Conservation (phyloP, 2,797 vertebrate genomes). For the Halcyon leucocephala region DNA sequence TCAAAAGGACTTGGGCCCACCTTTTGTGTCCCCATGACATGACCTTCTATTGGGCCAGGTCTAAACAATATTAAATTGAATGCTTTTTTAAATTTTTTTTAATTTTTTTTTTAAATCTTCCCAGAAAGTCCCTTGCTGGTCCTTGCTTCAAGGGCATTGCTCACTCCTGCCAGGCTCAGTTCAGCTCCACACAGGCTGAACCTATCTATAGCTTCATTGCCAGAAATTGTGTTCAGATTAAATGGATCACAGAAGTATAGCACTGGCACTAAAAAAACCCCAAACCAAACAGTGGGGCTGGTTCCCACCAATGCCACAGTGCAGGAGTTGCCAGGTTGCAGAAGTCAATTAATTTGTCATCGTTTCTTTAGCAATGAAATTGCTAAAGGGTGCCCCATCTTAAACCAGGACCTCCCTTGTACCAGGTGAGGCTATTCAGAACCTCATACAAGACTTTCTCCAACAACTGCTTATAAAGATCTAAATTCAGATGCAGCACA, state of each 20-base stretch:
- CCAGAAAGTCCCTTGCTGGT: accelerated
- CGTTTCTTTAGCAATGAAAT: not conserved
- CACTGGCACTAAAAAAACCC: no score
- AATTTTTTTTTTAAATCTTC: not conserved
- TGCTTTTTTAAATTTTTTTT: accelerated
- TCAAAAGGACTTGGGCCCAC: not conserved
- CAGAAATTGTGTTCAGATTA: accelerated
- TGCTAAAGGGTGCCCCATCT: not conserved
- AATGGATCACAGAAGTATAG: accelerated
- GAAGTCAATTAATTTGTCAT: not conserved
- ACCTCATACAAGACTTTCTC: not conserved
- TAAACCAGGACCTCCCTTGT: not conserved
- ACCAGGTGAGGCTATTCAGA: not conserved
- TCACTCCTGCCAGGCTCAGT: not conserved
- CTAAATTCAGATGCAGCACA: not conserved
- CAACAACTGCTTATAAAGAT: not conserved
- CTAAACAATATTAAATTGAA: not conserved
- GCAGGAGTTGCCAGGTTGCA: not conserved
- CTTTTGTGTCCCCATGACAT: not conserved
- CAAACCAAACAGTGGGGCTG: not conserved
- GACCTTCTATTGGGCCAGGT: not conserved
- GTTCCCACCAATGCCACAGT: not conserved
- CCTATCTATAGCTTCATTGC: not conserved
- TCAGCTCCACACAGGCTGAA: not conserved
- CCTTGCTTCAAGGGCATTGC: not conserved